Base-by-base conservation (phyloP, 2,888 invertebrate species). In the Brassicogethes aeneus region DNA sequence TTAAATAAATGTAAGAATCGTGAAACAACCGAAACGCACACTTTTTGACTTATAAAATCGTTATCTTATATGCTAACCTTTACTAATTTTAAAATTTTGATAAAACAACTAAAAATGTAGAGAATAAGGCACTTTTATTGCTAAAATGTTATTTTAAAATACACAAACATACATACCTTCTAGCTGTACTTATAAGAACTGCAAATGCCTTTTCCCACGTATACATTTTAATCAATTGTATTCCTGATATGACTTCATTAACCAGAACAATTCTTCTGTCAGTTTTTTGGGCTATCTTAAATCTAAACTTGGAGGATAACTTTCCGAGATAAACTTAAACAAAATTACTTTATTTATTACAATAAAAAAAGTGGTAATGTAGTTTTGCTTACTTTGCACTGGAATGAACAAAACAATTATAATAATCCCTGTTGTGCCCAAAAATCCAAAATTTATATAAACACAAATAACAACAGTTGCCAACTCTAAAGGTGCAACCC, bases 141-240 rank as follows among this genome's bases (percentile, higher is more conserved):
- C n/a, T n/a, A n/a, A n/a, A n/a, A n/a, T n/a, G n/a, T n/a, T n/a
- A n/a, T n/a, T n/a, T n/a, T n/a, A n/a, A n/a, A n/a, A n/a, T n/a
- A n/a, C n/a, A n/a, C n/a, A n/a, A n/a, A n/a, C n/a, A n/a, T n/a
- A 54, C 69, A 57, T 66, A 82, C 80, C 69, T 74, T 65, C 85
- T 65, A 2, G 80, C 73, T 39, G 66, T 64, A 38, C 72, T 40
- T 16, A 67, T 56, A 1, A 88, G 70, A 14, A 74, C 65, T 37
- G 82, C 79, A 63, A 93, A 93, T 0, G 90, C 85, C 51, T 77
- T 77, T 66, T 94, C 94, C 85, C 93, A 94, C 2, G 90, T 84
- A 63, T 92, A 93, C 92, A 93, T 92, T 72, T 94, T 94, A 46
- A 94, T 89, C 0, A 92, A 85, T 66, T 88, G 82, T 61, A 94